Conservation (phyloP, 2,888 invertebrate species). For the Tenthredo livida region DNA sequence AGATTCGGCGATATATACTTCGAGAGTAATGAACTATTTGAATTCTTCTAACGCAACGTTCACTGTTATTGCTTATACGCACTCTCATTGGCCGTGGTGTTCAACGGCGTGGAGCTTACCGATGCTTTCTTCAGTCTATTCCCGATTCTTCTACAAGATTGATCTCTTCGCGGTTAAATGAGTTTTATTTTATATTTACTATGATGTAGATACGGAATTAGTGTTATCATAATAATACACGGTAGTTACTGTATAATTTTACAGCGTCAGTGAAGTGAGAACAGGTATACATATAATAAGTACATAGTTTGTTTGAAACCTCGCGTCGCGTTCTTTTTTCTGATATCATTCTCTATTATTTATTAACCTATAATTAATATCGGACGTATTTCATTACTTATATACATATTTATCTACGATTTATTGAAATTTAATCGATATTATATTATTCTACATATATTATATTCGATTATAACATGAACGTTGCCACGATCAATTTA, state of each 20-base stretch:
- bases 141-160: not conserved
- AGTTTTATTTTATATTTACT: too few relatives aligned
- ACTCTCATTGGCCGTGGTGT: not conserved
- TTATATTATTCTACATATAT: too few relatives aligned
- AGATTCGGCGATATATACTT: not conserved
- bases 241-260: not conserved
- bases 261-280: not conserved
- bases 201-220: not conserved
- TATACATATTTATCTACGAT: too few relatives aligned
- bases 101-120: not conserved
- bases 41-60: not conserved
- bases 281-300: too few relatives aligned
- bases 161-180: not conserved
- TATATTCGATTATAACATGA: not conserved
- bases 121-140: not conserved
- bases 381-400: constrained; percentile 52
- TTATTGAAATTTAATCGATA: constrained; percentile 43
- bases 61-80: not conserved
- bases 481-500: not conserved
- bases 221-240: not conserved
- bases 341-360: not conserved
- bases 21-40: not conserved
- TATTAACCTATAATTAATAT: not conserved
- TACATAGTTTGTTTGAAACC: too few relatives aligned
- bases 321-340: not conserved